Base-by-base conservation (phyloP, 1,140 invertebrate genomes). In the Bombus soroeensis region DNA sequence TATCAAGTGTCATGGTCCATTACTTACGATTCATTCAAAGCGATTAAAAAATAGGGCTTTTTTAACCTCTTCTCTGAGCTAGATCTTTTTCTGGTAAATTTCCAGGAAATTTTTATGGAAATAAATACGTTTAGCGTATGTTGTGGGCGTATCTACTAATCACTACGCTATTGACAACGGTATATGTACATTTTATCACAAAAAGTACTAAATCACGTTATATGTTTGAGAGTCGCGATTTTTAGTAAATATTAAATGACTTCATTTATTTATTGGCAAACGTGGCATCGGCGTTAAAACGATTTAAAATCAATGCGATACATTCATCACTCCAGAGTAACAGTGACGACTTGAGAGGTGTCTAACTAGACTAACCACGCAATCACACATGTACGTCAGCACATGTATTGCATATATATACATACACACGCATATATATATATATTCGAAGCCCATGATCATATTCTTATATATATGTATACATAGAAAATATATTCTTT, bases 91-190 rank as follows among this genome's bases (percentile, higher is more conserved):
- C 5, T 8, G 6, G 28, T 28, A 18, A 18, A 59, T 57, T 32
- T 22, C 34, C 47, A 34, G 39, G 18, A 59, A 32, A 81, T 37
- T 41, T 37, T 53, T 39, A 15, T 62, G 57, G 64, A 76, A 89
- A 37, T 39, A 80, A 72, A 62, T 10, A 1, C 32, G 18, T 12
- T 57, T 43, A 62, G 57, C 8, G 22, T 22, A n/a, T n/a, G 34
- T 74, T 18, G 73, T 85, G 47, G 85, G 76, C 88, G 87, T 89
- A 41, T 74, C 76, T 64, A 59, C 82, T 83, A 82, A 39, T 53
- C 32, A 43, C 72, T 64, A 59, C 84, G 87, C 77, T 71, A 64
- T 68, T 66, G 81, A 81, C 57, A 83, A 39, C 37, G 53, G 47
- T 39, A 57, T 22, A 37, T 53, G 66, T 12, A 34, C 68, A 85